Evolutionary conservation across 2,888 invertebrate species (phyloP).

Genomic region (Phyto melanocephala): DNA sequence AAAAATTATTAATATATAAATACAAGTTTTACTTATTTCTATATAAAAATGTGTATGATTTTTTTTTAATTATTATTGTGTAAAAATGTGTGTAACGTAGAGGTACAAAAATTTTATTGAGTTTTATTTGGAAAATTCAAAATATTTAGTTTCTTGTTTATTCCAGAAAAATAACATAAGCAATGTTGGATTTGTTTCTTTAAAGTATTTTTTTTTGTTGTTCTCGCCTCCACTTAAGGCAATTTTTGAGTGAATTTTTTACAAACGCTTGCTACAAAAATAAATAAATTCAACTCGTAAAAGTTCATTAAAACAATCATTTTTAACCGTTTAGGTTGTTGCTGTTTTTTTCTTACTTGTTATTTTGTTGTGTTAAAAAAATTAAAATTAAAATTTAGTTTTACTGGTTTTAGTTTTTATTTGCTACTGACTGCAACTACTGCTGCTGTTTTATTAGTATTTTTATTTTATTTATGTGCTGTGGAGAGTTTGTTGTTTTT

Average conservation of each 20-base stretch:
- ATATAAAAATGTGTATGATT: too few species aligned
- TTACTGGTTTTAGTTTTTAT: conserved; percentile 45
- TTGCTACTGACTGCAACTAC: conserved; percentile 32
- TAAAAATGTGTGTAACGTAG: too few species aligned
- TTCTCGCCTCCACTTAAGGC: not conserved
- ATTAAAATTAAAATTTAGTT: conserved; percentile 13
- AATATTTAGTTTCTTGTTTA: not conserved
- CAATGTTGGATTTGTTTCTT: not conserved
- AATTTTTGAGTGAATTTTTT: not conserved
- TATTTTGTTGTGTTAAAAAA: not conserved
- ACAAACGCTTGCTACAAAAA: not conserved
- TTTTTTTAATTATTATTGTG: too few species aligned
- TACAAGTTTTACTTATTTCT: not conserved
- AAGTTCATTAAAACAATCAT: conserved; percentile 63
- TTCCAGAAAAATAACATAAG: not conserved
- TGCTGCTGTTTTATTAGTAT: not conserved
- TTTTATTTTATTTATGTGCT: conserved; percentile 11
- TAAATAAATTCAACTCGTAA: conserved; percentile 30
- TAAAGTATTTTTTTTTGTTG: not conserved
- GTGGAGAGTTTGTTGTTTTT: conserved; percentile 40
- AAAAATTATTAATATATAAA: not conserved
- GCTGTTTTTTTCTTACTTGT: too few species aligned
- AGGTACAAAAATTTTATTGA: too few species aligned
- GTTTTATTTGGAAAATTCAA: not conserved
- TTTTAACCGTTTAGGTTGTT: conserved; percentile 56